These are phyloP conservation scores for Tenthredo distinguenda DNA, from an alignment of 2,888 invertebrate genomes.

Conservation along the genomic window DNA sequence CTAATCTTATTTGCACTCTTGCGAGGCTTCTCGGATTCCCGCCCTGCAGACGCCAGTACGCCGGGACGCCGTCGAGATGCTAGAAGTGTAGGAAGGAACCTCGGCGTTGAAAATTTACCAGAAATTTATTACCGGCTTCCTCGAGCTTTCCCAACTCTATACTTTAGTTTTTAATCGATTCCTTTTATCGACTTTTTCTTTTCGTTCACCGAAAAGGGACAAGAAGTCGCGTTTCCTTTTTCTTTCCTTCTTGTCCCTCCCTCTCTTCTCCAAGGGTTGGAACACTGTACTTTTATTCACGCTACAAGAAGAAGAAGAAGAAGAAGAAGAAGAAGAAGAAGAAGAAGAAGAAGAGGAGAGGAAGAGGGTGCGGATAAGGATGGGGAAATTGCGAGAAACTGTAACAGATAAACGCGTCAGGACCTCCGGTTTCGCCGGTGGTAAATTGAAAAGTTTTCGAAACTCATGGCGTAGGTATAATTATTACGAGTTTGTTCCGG, in stretches of 20 bases:
- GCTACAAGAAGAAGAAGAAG: background rate
- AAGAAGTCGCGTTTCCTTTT: background rate
- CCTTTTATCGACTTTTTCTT: constrained; percentile 10
- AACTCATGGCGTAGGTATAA: constrained; percentile 18
- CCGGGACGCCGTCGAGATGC: constrained; percentile 47
- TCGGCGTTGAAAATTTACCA: constrained; percentile 40
- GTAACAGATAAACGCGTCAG: constrained; percentile 20
- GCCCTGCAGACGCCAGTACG: constrained; percentile 34
- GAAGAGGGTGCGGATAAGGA: background rate
- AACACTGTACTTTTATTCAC: background rate
- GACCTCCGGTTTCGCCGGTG: constrained; percentile 23
- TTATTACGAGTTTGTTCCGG: constrained; percentile 45
- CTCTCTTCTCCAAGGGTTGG: background rate
- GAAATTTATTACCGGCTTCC: constrained; percentile 45
- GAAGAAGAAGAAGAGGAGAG: background rate
- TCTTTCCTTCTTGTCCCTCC: background rate
- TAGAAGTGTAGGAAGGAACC: background rate
- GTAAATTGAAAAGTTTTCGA: constrained; percentile 31
- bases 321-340: background rate
- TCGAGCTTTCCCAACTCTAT: background rate
- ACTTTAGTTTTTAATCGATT: background rate
- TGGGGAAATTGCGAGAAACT: constrained; percentile 15
- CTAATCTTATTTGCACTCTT: constrained; percentile 69
- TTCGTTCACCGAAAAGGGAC: background rate
- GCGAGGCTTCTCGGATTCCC: constrained; percentile 50